phyloP scores from a whole-genome alignment of 64 coral and sea anemone genomes.

The Montipora foliosa region DNA sequence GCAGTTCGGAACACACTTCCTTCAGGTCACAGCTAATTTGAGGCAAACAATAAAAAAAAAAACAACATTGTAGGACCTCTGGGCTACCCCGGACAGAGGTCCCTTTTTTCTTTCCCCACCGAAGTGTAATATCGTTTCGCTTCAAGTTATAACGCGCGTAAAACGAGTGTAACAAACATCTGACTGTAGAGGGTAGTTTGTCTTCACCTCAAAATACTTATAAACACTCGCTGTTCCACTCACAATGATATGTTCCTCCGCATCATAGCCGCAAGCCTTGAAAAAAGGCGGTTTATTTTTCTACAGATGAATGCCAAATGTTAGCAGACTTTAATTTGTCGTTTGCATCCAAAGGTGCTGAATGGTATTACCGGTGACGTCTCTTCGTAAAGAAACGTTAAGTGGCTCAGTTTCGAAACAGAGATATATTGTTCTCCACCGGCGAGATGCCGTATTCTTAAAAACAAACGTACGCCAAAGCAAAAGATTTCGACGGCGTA shows the following conservation, averaged over 20 bases:
- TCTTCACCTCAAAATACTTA: no score
- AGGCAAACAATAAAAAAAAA: background rate
- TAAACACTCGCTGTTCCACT: no score
- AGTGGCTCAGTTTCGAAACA: slow-evolving; percentile 1
- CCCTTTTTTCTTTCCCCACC: background rate
- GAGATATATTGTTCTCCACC: background rate
- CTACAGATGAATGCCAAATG: background rate
- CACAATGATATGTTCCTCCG: no score
- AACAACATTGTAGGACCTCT: background rate
- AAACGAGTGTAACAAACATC: background rate
- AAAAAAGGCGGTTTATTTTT: background rate
- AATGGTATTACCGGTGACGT: background rate
- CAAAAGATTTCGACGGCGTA: no score
- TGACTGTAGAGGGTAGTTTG: background rate
- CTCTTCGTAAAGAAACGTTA: background rate
- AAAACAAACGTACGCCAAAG: no score
- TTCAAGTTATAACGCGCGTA: background rate
- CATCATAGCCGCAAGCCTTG: no score
- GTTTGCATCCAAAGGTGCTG: background rate
- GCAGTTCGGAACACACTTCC: background rate
- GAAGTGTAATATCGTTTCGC: slow-evolving; percentile 17
- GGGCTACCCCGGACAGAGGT: background rate
- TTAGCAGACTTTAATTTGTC: slow-evolving; percentile 10
- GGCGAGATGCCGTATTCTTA: no score
- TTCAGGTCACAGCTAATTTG: slow-evolving; percentile 10